Evolutionary conservation across 2,797 vertebrate genomes (phyloP), one percentile per base, ranked within the genome.

Genomic region (Galago senegalensis): DNA sequence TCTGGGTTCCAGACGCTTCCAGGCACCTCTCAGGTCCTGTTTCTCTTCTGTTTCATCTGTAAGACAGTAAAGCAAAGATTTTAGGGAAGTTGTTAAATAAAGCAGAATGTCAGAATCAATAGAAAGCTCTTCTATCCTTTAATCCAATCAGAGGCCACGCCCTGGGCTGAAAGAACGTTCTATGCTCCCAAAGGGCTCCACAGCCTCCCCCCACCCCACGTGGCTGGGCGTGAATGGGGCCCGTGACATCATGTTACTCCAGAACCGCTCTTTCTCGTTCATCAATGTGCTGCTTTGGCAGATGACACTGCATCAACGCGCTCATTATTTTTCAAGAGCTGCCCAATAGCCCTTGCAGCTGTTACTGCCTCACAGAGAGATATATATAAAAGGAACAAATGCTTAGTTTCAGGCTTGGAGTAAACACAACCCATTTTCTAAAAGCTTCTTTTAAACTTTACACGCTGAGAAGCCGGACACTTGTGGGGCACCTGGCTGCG

Each of bases 61-160:
- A 79, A 92, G 81, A 60, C 73, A 77, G 87, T 70, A 77, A 87
- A 92, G 92, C 61, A 37, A 4, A 34, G 81, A 61, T 84, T 97
- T 92, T 53, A 0, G 40, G 81, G 85, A 63, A 87, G 65, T 56
- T 67, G 16, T 86, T 87, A 94, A 90, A 80, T 29, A 77, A 58
- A 34, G 90, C 85, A 29, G 94, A 87, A 90, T 67, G 69, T 67
- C 16, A 70, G 80, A 56, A 81, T 53, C 77, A 34, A 0, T 80
- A 11, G 69, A 61, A 83, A 93, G 65, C 56, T 14, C 73, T 63
- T 93, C 85, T 77, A 1, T 88, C 75, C 81, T 97, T 92, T 96
- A 16, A 73, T 65, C 72, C 61, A 14, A 80, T 92, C 92, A 49
- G 92, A 95, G 90, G 94, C 63, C 72, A 25, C 2, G 1, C 29